Evolutionary conservation across 1,140 invertebrate genomes (phyloP).

Genomic region (Drosophila persimilis): DNA sequence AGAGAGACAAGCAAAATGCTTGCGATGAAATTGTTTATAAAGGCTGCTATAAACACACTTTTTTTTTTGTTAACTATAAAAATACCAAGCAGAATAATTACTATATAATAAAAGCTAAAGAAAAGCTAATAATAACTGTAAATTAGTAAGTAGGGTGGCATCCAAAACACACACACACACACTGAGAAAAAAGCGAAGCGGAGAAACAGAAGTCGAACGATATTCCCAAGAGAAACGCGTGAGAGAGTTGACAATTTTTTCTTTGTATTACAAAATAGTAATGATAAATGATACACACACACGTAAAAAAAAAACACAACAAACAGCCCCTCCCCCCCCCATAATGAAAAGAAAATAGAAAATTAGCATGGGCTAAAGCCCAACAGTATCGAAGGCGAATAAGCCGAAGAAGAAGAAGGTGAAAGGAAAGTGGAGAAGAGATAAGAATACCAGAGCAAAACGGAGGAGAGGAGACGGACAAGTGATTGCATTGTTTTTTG

Average conservation of each 20-base stretch:
- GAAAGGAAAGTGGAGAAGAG: not conserved
- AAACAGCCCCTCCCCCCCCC: not conserved
- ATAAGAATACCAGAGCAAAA: not conserved
- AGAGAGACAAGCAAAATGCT: slow-evolving; percentile 12
- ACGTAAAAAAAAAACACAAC: not conserved
- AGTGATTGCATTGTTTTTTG: slow-evolving; percentile 14
- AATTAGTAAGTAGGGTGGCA: slow-evolving; percentile 66
- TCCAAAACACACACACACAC: slow-evolving; percentile 15
- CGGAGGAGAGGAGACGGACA: not conserved
- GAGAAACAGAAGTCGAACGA: slow-evolving; percentile 37
- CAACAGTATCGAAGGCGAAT: slow-evolving; percentile 14
- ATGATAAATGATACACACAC: slow-evolving; percentile 1
- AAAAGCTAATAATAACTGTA: slow-evolving; percentile 50
- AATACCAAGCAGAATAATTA: slow-evolving; percentile 65
- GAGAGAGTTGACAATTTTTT: slow-evolving; percentile 14
- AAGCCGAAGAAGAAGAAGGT: not conserved
- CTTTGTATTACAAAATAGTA: slow-evolving; percentile 46
- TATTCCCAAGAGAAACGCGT: slow-evolving; percentile 29
- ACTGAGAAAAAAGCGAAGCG: slow-evolving; percentile 12
- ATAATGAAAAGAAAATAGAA: slow-evolving; percentile 12
- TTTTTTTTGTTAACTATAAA: slow-evolving; percentile 75
- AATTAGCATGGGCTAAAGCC: slow-evolving; percentile 21
- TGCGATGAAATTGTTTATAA: slow-evolving; percentile 61
- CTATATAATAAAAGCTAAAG: slow-evolving; percentile 48
- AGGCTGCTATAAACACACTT: slow-evolving; percentile 69